Base-by-base conservation (phyloP, 2,888 invertebrate genomes). In the Tridacna gigas region DNA sequence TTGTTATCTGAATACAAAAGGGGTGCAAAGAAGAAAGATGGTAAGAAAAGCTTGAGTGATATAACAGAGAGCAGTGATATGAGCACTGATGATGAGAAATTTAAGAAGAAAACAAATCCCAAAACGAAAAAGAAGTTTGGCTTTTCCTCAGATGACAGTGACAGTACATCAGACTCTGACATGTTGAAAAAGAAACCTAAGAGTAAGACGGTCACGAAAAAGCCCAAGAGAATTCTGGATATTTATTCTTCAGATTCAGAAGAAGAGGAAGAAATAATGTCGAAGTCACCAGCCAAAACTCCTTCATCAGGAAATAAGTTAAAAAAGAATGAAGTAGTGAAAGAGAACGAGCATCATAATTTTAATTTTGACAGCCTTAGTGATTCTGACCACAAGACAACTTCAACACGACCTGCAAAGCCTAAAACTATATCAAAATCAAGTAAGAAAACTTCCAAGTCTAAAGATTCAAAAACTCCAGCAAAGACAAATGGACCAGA, bases 11-110 rank as follows among this genome's bases (percentile, higher is more conserved):
- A 88, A 22, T 89, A 89, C 77, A 90, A 90, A 79, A 90, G 91
- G 84, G 71, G 77, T 60, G 26, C 51, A 22, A 69, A 74, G 20
- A 90, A 90, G 22, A 84, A 91, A n/a, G 90, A 87, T 69, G 92
- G 92, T 82, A 91, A 92, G 81, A 90, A 88, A 48, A 87, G 80
- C n/a, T 83, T 87, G 11, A 89, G 90, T 80, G 90, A 90, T 80
- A 90, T 91, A 37, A 87, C 89, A 22, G 91, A 91, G 37, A 90
- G 90, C 74, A 91, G 91, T 81, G 86, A 85, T 28, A 71, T 89
- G 28, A 89, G 89, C 60, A 86, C 91, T 20, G 91, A 92, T 80
- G 91, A 91, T 47, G 69, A 69, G 45, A 51, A 48, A 51, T 18
- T 51, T 2, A 51, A 18, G 51, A 80, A 77, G 37, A 87, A 83